Evolutionary conservation across 1,140 invertebrate genomes (phyloP).

Genomic region (Hesperophylax magnus): DNA sequence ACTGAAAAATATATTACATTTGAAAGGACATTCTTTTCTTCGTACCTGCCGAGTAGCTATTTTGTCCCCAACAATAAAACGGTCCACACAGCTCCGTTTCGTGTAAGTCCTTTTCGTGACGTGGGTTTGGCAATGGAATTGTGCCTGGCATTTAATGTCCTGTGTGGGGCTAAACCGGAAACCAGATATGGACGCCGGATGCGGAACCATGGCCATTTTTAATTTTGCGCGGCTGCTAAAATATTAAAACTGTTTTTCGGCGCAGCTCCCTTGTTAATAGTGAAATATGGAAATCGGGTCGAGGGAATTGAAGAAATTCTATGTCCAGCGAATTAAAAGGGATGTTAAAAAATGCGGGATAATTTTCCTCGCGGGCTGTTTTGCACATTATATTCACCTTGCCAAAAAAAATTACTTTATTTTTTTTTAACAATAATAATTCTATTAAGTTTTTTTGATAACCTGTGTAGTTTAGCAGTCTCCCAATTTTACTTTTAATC

Average conservation of each 20-base stretch:
- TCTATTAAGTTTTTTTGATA: too few species aligned
- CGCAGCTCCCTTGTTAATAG: constrained; percentile 7
- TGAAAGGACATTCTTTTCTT: too few species aligned
- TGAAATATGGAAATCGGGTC: constrained; percentile 36
- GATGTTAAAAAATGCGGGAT: neutral
- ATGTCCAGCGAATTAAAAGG: neutral
- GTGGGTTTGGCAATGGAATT: constrained; percentile 13
- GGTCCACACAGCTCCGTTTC: too few species aligned
- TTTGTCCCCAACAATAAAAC: too few species aligned
- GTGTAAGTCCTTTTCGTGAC: constrained; percentile 7
- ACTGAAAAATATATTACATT: too few species aligned
- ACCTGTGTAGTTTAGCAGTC: too few species aligned
- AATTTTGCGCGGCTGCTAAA: constrained; percentile 33
- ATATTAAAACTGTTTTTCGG: constrained; percentile 41
- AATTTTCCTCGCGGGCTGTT: neutral
- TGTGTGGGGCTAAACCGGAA: constrained; percentile 13
- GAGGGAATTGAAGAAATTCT: constrained; percentile 25
- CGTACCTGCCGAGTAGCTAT: too few species aligned
- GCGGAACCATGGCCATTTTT: constrained; percentile 34
- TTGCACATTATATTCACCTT: too few species aligned
- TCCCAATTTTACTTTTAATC: too few species aligned
- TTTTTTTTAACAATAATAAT: too few species aligned
- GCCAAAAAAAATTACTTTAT: too few species aligned
- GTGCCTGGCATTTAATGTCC: neutral
- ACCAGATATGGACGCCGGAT: constrained; percentile 26